Evolutionary conservation across 2,113 vertebrate genomes (phyloP).

Genomic region (Balaeniceps rex): DNA sequence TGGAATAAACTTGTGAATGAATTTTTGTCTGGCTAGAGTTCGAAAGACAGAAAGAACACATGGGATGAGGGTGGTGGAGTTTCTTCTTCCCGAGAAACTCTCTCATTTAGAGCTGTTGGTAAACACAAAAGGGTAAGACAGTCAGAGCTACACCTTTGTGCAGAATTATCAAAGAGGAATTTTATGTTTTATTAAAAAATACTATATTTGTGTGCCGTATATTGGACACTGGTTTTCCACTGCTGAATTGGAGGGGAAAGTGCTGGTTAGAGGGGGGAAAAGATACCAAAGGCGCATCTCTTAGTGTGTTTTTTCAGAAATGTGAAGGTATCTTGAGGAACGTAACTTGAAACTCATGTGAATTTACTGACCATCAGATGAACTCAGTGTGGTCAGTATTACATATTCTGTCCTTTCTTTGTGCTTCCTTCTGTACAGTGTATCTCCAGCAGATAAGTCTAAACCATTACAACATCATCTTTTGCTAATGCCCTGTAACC

Average conservation of each 20-base stretch:
- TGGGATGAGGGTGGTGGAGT: too few relatives aligned
- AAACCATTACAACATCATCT: not conserved
- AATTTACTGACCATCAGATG: not conserved
- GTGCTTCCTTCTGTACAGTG: not conserved
- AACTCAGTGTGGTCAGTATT: not conserved
- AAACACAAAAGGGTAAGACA: not conserved
- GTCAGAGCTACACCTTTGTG: not conserved
- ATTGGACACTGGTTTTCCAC: not conserved
- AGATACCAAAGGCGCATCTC: not conserved
- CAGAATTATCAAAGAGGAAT: not conserved
- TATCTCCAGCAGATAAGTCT: not conserved
- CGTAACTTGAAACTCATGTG: not conserved
- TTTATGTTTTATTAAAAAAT: not conserved
- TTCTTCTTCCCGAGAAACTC: not conserved
- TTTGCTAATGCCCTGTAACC: not conserved
- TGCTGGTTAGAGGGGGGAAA: not conserved
- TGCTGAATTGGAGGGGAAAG: not conserved
- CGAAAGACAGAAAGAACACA: not conserved
- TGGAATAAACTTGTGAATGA: not conserved
- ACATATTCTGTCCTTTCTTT: not conserved
- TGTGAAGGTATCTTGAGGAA: not conserved
- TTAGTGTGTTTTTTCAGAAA: not conserved
- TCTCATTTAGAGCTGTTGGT: not conserved
- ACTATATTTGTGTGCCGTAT: not conserved
- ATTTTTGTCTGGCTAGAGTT: not conserved